These are phyloP conservation scores for Charaxes varanes DNA, from an alignment of 1,140 invertebrate genomes.

Conservation along the genomic window DNA sequence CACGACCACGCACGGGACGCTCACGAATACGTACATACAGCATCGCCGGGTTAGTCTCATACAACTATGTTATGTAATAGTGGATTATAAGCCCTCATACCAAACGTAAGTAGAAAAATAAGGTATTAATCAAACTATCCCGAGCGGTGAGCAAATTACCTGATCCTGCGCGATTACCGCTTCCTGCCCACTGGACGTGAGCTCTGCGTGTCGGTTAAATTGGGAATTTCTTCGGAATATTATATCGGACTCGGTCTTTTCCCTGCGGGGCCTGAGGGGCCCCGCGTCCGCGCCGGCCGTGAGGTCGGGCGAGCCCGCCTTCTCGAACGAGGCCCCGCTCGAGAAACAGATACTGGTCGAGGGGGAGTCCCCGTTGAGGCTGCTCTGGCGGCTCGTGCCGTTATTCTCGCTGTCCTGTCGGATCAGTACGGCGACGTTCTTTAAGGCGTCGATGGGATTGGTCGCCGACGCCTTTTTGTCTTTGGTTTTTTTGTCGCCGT, in stretches of 20 bases:
- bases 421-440: conserved; percentile 56
- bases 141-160: conserved; percentile 66
- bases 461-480: conserved; percentile 33
- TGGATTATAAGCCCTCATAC: conserved; percentile 57
- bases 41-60: conserved; percentile 50
- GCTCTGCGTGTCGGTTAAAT: conserved; percentile 79
- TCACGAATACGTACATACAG: conserved; percentile 30
- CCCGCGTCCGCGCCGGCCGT: conserved; percentile 54
- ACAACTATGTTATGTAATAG: conserved; percentile 44
- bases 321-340: conserved; percentile 41
- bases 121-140: conserved; percentile 66
- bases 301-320: conserved; percentile 45
- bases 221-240: conserved; percentile 78
- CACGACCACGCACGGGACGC: conserved; percentile 31
- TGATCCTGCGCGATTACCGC: conserved; percentile 69
- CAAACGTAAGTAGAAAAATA: conserved; percentile 52
- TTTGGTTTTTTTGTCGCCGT: conserved; percentile 32
- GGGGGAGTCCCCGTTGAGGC: conserved; percentile 56
- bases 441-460: conserved; percentile 59
- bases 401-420: conserved; percentile 52
- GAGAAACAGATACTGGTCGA: conserved; percentile 55
- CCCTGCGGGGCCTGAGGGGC: conserved; percentile 78
- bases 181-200: conserved; percentile 67
- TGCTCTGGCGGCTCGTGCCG: conserved; percentile 46
- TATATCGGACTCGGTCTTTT: conserved; percentile 91